A percentile compares a stretch with the other conserved stretches of the same genome.
phyloP scores from a whole-genome alignment of 2,888 invertebrate genomes.

The Antheraea assamensis region DNA sequence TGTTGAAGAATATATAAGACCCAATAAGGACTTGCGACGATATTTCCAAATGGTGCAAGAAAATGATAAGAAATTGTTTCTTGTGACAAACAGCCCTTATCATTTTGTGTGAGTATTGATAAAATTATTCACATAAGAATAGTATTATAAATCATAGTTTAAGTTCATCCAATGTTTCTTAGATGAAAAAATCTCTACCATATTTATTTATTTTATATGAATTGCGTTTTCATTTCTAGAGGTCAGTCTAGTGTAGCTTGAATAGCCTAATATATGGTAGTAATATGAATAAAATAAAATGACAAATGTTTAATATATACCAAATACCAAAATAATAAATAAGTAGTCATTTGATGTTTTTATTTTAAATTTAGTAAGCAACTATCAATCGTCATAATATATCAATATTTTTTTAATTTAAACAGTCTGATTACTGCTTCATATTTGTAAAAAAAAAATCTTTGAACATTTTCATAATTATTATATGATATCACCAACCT shows the following conservation, averaged over 20 bases:
- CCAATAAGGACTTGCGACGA: constrained; percentile 86
- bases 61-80: constrained; percentile 93
- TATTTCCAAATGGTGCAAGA: constrained; percentile 89
- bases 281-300: no score
- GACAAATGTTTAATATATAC: no score
- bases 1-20: constrained; percentile 90
- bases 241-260: not conserved
- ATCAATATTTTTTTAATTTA: no score
- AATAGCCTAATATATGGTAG: not conserved
- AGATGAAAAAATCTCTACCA: not conserved
- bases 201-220: not conserved
- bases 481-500: no score
- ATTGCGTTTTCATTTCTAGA: not conserved
- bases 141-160: not conserved
- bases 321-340: no score
- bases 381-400: no score
- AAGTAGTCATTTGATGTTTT: no score
- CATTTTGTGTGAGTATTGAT: constrained; percentile 92
- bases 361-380: no score
- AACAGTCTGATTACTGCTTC: no score
- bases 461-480: no score
- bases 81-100: constrained; percentile 98
- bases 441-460: no score
- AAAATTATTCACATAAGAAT: not conserved
- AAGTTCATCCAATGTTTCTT: not conserved